Evolutionary conservation across 1,140 invertebrate genomes (phyloP), one percentile per base, ranked within the genome.

Genomic region (Drosophila sechellia): DNA sequence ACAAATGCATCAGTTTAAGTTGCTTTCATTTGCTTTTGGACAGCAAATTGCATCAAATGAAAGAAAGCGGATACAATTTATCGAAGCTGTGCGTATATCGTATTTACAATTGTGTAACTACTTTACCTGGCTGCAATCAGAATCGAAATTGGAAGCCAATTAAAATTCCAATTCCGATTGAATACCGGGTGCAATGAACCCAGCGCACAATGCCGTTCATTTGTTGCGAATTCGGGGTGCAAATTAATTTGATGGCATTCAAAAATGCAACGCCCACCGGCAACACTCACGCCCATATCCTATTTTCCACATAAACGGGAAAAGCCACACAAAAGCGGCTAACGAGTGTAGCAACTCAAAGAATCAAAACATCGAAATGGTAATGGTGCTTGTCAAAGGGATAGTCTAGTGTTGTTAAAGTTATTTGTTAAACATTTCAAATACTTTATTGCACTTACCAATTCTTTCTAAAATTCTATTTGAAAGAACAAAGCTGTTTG

Each of bases 211-310:
- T 66, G 37, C 53, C 20, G 59, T 75, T 65, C 53, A 75, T 65
- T 75, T 66, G 76, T 79, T 43, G 77, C 76, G 39, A 74, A 74
- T 61, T 68, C 49, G 53, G 76, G 76, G 71, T 83, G 80, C 80
- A 70, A 79, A 83, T 58, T 77, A 83, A 68, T 83, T 74, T 60
- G 12, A 59, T 15, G 48, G 54, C 70, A 63, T 80, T 69, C 70
- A 31, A 45, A 69, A 40, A 56, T 53, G n/a, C 53, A 58, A n/a
- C 45, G 4, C 34, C 54, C 50, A 60, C 49, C 17, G 34, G 31
- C 10, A 45, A 25, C 3, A 31, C 60, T 25, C 20, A 17, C 65
- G 15, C 31, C 27, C 15, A 54, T 65, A 46, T 37, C 13, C 31
- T 11, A 37, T 61, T 48, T 61, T 20, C 25, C 22, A 11, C 20